Evolutionary conservation across 92 coral and sea anemone genomes (phyloP).

Genomic region (Phenganax subtilis): DNA sequence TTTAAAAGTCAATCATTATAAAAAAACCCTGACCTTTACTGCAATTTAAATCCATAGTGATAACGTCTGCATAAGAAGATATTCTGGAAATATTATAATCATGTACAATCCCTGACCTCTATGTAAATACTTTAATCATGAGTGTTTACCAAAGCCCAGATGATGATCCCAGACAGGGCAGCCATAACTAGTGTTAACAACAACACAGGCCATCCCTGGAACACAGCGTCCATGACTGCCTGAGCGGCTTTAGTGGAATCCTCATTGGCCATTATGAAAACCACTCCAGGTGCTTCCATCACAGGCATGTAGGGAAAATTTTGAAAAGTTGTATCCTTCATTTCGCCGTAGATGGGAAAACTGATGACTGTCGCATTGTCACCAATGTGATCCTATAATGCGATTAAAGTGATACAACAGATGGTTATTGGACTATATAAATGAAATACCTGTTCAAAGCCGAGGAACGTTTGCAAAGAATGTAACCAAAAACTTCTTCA

Average conservation of each 20-base stretch:
- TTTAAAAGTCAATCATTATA: not conserved
- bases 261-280: constrained; percentile 81
- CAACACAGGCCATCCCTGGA: constrained; percentile 98
- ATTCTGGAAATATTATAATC: too few relatives aligned
- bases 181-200: constrained; percentile 95
- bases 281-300: constrained; percentile 97
- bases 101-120: too few relatives aligned
- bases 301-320: constrained; percentile 82
- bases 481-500: too few relatives aligned
- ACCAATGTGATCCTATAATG: constrained; percentile 54
- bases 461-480: too few relatives aligned
- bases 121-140: too few relatives aligned
- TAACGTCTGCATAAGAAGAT: too few relatives aligned
- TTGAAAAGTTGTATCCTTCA: constrained; percentile 87
- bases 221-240: constrained; percentile 98
- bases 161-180: constrained; percentile 88
- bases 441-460: too few relatives aligned
- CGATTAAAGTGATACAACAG: too few relatives aligned
- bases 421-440: too few relatives aligned
- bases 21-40: not conserved
- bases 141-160: constrained; percentile 90
- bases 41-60: not conserved
- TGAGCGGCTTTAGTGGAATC: constrained; percentile 90
- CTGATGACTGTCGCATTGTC: constrained; percentile 75
- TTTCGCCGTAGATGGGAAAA: constrained; percentile 90